These are phyloP conservation scores for Tinea pellionella DNA, from an alignment of 2,888 invertebrate species.

Conservation along the genomic window DNA sequence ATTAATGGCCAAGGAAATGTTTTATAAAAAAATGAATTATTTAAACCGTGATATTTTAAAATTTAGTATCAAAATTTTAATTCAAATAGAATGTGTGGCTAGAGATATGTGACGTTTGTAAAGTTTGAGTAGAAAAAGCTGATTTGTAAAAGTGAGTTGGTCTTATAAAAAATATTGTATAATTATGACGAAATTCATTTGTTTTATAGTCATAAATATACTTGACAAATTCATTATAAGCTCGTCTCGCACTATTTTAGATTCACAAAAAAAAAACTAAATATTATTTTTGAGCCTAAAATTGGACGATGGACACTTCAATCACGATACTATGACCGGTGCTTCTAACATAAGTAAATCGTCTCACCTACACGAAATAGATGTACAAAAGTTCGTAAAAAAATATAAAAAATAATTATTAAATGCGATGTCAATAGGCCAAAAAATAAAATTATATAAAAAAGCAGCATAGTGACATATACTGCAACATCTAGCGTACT, in stretches of 20 bases:
- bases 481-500: conserved; percentile 44
- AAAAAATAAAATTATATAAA: conserved; percentile 10
- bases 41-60: conserved; percentile 41
- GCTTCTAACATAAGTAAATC: conserved; percentile 30
- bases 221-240: conserved; percentile 33
- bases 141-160: conserved; percentile 34
- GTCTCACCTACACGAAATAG: conserved; percentile 54
- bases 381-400: conserved; percentile 60
- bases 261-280: background rate
- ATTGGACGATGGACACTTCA: conserved; percentile 24
- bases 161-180: conserved; percentile 54
- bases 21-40: conserved; percentile 52
- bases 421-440: conserved; percentile 5
- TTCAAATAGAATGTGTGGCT: conserved; percentile 47
- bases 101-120: conserved; percentile 62
- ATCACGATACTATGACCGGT: conserved; percentile 36
- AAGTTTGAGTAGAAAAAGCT: conserved; percentile 47
- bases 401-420: conserved; percentile 49
- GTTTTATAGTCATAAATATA: conserved; percentile 40
- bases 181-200: conserved; percentile 22
- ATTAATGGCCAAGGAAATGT: conserved; percentile 42
- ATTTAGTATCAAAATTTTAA: conserved; percentile 66
- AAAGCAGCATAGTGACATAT: conserved; percentile 18
- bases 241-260: conserved; percentile 26
- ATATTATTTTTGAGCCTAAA: conserved; percentile 3